These are phyloP conservation scores for Silurus meridionalis DNA, from an alignment of 2,113 vertebrate genomes.

Conservation along the genomic window DNA sequence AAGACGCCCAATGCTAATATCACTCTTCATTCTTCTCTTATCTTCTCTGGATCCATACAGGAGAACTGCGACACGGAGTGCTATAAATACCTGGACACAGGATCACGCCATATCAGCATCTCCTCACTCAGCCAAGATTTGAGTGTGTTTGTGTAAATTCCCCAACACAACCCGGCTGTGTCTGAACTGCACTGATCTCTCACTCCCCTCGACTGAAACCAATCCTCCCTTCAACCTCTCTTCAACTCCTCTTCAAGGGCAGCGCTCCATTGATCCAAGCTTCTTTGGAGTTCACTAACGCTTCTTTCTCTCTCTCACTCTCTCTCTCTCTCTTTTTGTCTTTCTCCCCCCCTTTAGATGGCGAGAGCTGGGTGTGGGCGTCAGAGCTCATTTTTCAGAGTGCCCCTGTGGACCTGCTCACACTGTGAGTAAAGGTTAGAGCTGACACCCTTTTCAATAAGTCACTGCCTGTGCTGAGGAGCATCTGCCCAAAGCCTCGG, in stretches of 20 bases:
- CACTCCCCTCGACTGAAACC: slow-evolving; percentile 15
- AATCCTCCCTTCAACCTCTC: slow-evolving; percentile 26
- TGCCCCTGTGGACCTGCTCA: slow-evolving; percentile 42
- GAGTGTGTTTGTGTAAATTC: slow-evolving; percentile 22
- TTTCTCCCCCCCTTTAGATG: slow-evolving; percentile 16
- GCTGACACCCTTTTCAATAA: slow-evolving; percentile 57
- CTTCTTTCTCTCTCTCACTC: background rate
- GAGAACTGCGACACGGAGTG: background rate
- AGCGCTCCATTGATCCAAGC: slow-evolving; percentile 42
- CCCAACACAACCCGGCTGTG: slow-evolving; percentile 18
- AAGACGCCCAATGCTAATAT: background rate
- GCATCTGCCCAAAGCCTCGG: slow-evolving; percentile 48
- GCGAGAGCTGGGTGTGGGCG: slow-evolving; percentile 34
- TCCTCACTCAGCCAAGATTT: slow-evolving; percentile 18
- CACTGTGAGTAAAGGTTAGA: slow-evolving; percentile 62
- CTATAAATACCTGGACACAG: slow-evolving; percentile 18
- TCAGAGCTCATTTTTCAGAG: slow-evolving; percentile 57
- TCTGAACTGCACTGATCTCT: slow-evolving; percentile 15
- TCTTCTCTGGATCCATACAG: background rate
- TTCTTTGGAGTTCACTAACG: slow-evolving; percentile 42
- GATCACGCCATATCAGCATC: background rate
- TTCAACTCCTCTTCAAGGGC: slow-evolving; percentile 44
- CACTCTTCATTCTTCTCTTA: background rate
- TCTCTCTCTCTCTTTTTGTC: slow-evolving; percentile 13
- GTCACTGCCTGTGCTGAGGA: slow-evolving; percentile 43